Base-by-base conservation (phyloP, 1,140 invertebrate genomes). In the Intoshia linei region DNA sequence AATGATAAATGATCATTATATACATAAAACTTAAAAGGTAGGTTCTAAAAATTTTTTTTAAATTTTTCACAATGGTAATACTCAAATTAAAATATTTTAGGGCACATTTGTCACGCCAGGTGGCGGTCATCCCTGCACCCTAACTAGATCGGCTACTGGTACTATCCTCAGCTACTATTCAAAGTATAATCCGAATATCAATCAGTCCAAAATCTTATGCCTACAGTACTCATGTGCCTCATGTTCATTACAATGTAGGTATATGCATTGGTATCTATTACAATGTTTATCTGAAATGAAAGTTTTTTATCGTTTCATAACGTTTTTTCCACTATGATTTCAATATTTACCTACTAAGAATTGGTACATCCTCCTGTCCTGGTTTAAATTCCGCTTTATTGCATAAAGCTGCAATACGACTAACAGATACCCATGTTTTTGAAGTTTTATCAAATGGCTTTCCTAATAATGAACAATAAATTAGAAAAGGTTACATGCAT, bases 371-470 rank as follows among this genome's bases (percentile, higher is more conserved):
- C 18, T 90, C 78, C 52, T 92, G 78, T 38, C 72, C 74, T 37
- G 67, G 65, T 54, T 90, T 90, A 65, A 95, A 95, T 57, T 90
- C 79, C 44, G 84, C 83, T 47, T 83, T 67, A 59, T 84, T 92
- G 63, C 84, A 95, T 24, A 95, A 68, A 40, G 74, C 73, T 32
- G 75, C 76, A 55, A 83, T 74, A 47, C 79, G 69, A 21, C 77
- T 70, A 38, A 95, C 64, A 39, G 74, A 73, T 57, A 77, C 74
- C 67, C 84, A 90, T 44, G 77, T 76, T 25, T 72, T 69, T 42
- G 49, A 47, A 35, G 38, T 42, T 32, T 42, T 40, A 30, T 44
- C 43, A 37, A 54, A 56, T 2, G 46, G 40, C 17, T 52, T 51
- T 44, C 50, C 54, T 56, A 35, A 32, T 47, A 41, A 33, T 7